Evolutionary conservation across 1,140 invertebrate species (phyloP).

Genomic region (Aporrectodea caliginosa): DNA sequence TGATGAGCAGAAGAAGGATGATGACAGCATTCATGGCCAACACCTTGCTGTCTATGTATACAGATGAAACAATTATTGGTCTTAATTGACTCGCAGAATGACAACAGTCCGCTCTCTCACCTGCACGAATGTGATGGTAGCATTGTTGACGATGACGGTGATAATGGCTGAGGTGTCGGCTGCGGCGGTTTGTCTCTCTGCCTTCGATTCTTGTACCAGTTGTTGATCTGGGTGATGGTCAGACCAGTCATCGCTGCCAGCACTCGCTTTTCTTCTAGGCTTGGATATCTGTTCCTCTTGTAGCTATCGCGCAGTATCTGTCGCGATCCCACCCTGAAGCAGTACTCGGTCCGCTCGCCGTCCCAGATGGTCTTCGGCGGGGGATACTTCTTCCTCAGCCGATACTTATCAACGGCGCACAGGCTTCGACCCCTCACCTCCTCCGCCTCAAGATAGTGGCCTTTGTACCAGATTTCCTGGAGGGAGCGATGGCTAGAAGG

Average conservation of each 20-base stretch:
- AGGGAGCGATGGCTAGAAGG: constrained; percentile 93
- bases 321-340: constrained; percentile 92
- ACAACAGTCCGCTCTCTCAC: no score
- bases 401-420: constrained; percentile 89
- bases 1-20: no score
- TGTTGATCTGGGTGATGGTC: constrained; percentile 94
- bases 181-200: constrained; percentile 76
- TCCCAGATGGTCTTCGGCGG: constrained; percentile 97
- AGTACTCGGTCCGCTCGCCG: constrained; percentile 96
- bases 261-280: constrained; percentile 88
- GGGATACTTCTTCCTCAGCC: constrained; percentile 95
- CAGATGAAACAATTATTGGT: no score
- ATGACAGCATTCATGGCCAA: no score
- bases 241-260: constrained; percentile 91
- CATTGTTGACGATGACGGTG: neutral
- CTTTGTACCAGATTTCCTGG: constrained; percentile 71
- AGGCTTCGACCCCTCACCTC: constrained; percentile 84
- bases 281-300: constrained; percentile 66
- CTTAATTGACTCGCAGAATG: no score
- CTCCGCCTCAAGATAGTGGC: constrained; percentile 83
- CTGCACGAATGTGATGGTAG: neutral
- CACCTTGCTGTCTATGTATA: no score
- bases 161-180: neutral
- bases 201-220: constrained; percentile 90
- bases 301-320: constrained; percentile 8